A percentile compares a stretch with the other conserved stretches of the same genome.
Evolutionary conservation across 2,888 invertebrate genomes (phyloP).

Genomic region (Megalurothrips usitatus): DNA sequence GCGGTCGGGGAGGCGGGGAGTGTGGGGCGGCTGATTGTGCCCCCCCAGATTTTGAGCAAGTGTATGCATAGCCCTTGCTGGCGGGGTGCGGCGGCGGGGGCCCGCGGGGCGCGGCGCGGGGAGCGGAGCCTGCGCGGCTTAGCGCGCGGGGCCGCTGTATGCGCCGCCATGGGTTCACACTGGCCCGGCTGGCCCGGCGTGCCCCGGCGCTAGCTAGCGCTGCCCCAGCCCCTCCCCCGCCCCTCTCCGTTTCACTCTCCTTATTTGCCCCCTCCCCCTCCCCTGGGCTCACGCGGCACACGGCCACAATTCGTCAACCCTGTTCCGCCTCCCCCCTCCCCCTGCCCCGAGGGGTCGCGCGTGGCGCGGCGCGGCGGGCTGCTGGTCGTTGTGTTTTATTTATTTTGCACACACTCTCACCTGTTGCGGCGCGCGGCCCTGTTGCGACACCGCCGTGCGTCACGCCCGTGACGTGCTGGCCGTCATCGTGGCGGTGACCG

Average conservation of each 20-base stretch:
- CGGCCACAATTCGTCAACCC: conserved; percentile 12
- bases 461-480: too few species aligned
- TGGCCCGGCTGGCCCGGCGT: too few species aligned
- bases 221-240: not conserved
- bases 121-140: not conserved
- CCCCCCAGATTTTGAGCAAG: not conserved
- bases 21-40: not conserved
- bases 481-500: too few species aligned
- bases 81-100: not conserved
- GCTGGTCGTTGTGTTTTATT: conserved; percentile 17
- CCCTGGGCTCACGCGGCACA: not conserved
- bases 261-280: not conserved
- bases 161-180: not conserved
- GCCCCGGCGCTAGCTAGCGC: not conserved
- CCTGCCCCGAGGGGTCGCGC: not conserved
- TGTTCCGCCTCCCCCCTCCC: not conserved
- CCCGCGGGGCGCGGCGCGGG: not conserved
- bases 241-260: too few species aligned
- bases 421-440: not conserved
- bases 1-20: too few species aligned
- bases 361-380: too few species aligned
- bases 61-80: not conserved
- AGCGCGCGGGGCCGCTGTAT: not conserved
- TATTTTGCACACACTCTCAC: conserved; percentile 3
- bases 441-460: too few species aligned